phyloP scores from a whole-genome alignment of 2,888 invertebrate species.

The Hypomecis punctinalis region DNA sequence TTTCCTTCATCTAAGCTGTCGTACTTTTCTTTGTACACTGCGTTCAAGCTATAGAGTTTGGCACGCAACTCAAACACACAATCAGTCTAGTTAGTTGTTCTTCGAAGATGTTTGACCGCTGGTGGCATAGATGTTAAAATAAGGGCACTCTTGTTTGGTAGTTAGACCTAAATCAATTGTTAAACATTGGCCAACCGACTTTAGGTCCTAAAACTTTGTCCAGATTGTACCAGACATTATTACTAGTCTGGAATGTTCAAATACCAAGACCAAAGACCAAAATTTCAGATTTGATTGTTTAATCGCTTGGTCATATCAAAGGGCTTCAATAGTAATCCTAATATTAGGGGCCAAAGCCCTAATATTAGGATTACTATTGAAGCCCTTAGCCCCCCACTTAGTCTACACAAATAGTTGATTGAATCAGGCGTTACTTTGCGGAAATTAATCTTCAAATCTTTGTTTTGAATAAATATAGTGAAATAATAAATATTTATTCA shows the following conservation, averaged over 20 bases:
- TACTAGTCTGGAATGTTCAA: slow-evolving; percentile 1
- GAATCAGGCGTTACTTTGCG: too few species aligned
- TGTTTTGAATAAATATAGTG: too few species aligned
- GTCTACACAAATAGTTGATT: too few species aligned
- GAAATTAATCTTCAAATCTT: too few species aligned
- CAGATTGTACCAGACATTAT: background rate
- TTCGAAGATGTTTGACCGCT: slow-evolving; percentile 44
- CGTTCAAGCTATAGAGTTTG: slow-evolving; percentile 32
- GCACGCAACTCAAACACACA: slow-evolving; percentile 51
- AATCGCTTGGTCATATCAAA: background rate
- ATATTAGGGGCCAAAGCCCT: too few species aligned
- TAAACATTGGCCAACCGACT: slow-evolving; percentile 25
- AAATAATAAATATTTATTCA: too few species aligned
- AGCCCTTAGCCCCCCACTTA: too few species aligned
- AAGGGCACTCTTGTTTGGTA: slow-evolving; percentile 30
- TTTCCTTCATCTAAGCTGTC: background rate
- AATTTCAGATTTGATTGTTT: too few species aligned
- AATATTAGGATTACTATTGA: too few species aligned
- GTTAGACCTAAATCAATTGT: slow-evolving; percentile 18
- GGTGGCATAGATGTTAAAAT: slow-evolving; percentile 45
- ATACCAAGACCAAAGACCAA: background rate
- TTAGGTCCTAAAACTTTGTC: slow-evolving; percentile 10
- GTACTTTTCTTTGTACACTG: slow-evolving; percentile 11
- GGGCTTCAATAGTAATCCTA: too few species aligned
- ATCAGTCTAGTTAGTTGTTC: slow-evolving; percentile 48